Evolutionary conservation across 2,888 invertebrate species (phyloP), one percentile per base, ranked within the genome.

Genomic region (Epistrophe eligans): DNA sequence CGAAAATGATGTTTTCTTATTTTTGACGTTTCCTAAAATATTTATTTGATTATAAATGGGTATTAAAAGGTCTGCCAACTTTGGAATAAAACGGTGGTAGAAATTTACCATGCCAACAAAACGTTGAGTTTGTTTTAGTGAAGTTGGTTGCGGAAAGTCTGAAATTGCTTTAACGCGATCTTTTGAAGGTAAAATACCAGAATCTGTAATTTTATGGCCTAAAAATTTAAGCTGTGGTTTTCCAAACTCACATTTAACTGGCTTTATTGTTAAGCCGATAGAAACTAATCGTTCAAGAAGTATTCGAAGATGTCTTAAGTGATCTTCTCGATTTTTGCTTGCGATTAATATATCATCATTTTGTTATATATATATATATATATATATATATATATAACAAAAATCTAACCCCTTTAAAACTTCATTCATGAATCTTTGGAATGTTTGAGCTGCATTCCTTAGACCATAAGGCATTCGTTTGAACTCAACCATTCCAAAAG

Each of bases 361-460:
- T n/a, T n/a, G n/a, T n/a, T n/a, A n/a, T n/a, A n/a, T n/a, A n/a
- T n/a, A n/a, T n/a, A n/a, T n/a, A n/a, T n/a, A n/a, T n/a, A n/a
- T n/a, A n/a, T n/a, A n/a, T n/a, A 72, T 60, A 35, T 72, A 72
- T 0, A 72, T 35, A n/a, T 55, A 71, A 71, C 55, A 71, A 71
- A 71, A 71, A 43, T 43, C 17, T 28, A 57, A 24, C 24, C 52
- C 52, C 4, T 10, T 52, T 52, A 24, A 13, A 24, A 52, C 24
- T 24, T 52, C 52, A 7, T 52, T 52, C 28, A 62, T 62, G 1
- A 43, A 15, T 0, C 43, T 43, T 43, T 43, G 43, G 45, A 62
- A 13, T 0, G 43, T 62, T 28, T 62, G 64, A 8, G 28, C 64
- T 6, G 64, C 64, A 28, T 45, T 64, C 7, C 64, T 48, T 1